Evolutionary conservation across 2,797 vertebrate species (phyloP), one percentile per base, ranked within the genome.

Genomic region (Sebastes steindachneri): DNA sequence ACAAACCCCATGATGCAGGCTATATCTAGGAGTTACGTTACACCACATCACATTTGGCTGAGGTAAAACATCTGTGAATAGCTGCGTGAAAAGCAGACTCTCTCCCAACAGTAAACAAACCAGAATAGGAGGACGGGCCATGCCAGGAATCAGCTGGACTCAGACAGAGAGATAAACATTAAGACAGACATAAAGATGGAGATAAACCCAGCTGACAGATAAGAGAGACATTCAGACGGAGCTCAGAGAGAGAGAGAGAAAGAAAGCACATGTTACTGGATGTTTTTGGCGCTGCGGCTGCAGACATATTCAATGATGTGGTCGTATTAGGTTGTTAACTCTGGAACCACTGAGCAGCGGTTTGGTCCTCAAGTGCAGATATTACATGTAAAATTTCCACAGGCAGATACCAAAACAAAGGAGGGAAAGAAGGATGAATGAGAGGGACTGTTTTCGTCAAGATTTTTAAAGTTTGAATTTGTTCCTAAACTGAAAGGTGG

Each of bases 81-180:
- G 85, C 80, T 80, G 37, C 33, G 57, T 60, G 60, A 66, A 54
- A 48, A 51, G 87, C 76, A 28, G 76, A 73, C 74, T 79, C 62
- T 77, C 31, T 62, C 86, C 63, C 83, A 75, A 77, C 58, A n/a
- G 85, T 80, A 92, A 92, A 94, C 83, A 95, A 74, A 86, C 83
- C 63, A 15, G 83, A 88, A 86, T 78, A 85, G 70, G 35, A 64
- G 23, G 19, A 64, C 31, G 6, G n/a, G 23, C 37, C 5, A 3
- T 72, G 83, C 73, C 87, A 71, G 65, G 63, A 80, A 75, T 48
- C 62, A 55, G 51, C 10, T 3, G 0, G 60, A 75, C 55, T 68
- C 82, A 91, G 88, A 91, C 89, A 85, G 88, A 82, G 41, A 81
- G 85, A 92, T 88, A 87, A 90, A 93, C 87, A 92, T n/a, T 17